Evolutionary conservation across 2,888 invertebrate genomes (phyloP), one percentile per base, ranked within the genome.

Genomic region (Diarsia rubi): DNA sequence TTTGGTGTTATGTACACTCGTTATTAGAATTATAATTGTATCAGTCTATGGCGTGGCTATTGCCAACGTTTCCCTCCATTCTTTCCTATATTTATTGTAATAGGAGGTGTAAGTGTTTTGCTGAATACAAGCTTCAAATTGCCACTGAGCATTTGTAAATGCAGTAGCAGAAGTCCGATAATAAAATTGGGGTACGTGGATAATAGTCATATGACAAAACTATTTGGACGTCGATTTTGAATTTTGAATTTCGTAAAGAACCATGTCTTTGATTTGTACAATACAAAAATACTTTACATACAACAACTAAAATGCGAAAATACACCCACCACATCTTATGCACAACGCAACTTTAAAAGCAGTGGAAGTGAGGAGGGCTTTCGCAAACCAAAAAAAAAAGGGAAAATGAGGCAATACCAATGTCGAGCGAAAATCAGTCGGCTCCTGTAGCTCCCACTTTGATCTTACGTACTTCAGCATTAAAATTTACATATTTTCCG

Each of bases 401-500:
- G 88, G 91, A 89, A 90, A 86, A 88, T 88, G 90, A 90, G 81
- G 81, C 82, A 87, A 88, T 82, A 78, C 79, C 82, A 64, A 88
- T 88, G 88, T 78, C 78, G 77, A 85, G 90, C 83, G 90, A 90
- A 91, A 93, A 93, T 92, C 92, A 91, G 89, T 88, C 89, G 78
- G 83, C 87, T 86, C 75, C 87, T 84, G 82, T 73, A 71, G 62
- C 63, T 70, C 52, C 59, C 76, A 90, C 96, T 96, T 96, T 96
- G 96, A 96, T 96, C 94, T 94, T 87, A 84, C 59, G 27, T 78
- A 69, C 88, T 84, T 91, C 88, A 91, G 92, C 91, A 93, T 95
- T 95, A 94, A 91, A 94, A 96, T 96, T 96, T 95, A 96, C 96
- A 96, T 96, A 96, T 94, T 93, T 80, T 94, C 92, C 87, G 86